Base-by-base conservation (phyloP, 2,797 vertebrate genomes). In the Myotis vivesi region DNA sequence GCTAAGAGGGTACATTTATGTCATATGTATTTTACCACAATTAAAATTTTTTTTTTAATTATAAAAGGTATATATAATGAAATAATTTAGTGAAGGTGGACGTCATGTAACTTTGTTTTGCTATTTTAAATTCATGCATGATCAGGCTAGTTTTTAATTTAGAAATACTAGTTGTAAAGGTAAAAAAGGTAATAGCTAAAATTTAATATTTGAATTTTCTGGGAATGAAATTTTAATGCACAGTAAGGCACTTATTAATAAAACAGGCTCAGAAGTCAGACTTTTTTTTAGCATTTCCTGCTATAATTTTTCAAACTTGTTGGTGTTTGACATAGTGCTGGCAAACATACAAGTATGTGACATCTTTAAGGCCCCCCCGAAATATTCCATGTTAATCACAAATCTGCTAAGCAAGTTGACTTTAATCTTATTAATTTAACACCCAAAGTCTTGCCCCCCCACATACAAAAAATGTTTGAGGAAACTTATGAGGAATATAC, bases 131-230 rank as follows among this genome's bases (percentile, higher is more conserved):
- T 77, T 87, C 23, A 36, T 17, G 15, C 5, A 13, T 64, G 6
- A 13, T 62, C 73, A 76, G 46, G 7, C 28, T 83, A 30, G 20
- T 19, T 73, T 69, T 95, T 68, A 84, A 80, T n/a, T 93, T 87
- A 23, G 71, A 97, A 96, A 82, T 16, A 76, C 23, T 72, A 30
- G 38, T 36, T 55, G 38, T 64, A 87, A 95, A 93, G 12, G 8
- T 30, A 13, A 69, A 77, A 77, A 17, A 41, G 17, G 36, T 59
- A 79, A 69, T 19, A 41, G 53, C 16, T 92, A 86, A 94, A 85
- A 85, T 77, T 53, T 66, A 69, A 76, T 19, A 46, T 44, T 64
- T 82, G 38, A 77, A 41, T 85, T 91, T 93, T 89, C 20, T n/a
- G 23, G 46, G 41, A 81, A 23, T 77, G 69, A 85, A 89, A 68